These are phyloP conservation scores for Paramormyrops kingsleyae DNA, from an alignment of 2,113 vertebrate species.

Conservation along the genomic window DNA sequence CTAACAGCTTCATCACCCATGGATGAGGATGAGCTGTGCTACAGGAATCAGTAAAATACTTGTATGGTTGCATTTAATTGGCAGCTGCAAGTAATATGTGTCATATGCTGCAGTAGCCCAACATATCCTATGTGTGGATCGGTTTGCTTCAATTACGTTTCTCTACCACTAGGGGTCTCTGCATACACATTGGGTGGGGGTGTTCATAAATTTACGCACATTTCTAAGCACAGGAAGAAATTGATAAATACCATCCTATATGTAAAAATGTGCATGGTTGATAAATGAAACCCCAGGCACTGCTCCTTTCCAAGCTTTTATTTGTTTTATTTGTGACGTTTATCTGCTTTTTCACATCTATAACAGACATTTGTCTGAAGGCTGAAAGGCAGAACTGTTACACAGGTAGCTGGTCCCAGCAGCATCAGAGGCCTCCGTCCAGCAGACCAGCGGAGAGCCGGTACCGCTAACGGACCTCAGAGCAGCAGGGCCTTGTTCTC, in stretches of 20 bases:
- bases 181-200: neutral
- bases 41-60: no score
- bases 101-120: no score
- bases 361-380: neutral
- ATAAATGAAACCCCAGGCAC: no score
- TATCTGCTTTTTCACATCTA: neutral
- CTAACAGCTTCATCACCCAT: no score
- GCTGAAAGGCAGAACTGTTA: neutral
- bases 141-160: no score
- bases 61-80: no score
- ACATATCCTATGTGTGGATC: rapidly evolving
- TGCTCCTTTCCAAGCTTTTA: no score
- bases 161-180: neutral
- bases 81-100: no score
- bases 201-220: neutral
- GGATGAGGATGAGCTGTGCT: no score
- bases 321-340: no score
- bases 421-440: neutral
- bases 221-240: neutral
- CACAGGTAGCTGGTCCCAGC: neutral
- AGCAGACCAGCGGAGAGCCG: no score
- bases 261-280: neutral
- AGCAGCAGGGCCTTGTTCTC: neutral
- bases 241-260: neutral
- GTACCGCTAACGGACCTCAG: no score